These are phyloP conservation scores for Ptychodera flava DNA, from an alignment of 35 echinoderm and acorn worm species.

Conservation along the genomic window DNA sequence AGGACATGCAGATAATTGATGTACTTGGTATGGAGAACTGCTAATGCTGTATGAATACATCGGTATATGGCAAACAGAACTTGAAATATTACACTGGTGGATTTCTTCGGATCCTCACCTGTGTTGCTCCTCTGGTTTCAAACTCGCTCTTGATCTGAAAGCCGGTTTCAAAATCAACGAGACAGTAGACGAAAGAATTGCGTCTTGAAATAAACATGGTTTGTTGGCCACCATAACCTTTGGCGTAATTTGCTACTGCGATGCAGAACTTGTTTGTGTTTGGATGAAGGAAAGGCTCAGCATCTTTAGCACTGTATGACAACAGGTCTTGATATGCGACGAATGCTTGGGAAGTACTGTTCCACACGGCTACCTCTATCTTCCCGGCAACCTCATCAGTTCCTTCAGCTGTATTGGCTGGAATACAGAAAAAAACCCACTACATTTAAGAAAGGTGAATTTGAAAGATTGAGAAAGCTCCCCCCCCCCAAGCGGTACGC, in stretches of 20 bases:
- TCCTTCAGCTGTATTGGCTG: neutral
- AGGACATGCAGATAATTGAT: neutral
- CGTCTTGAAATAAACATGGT: too few relatives aligned
- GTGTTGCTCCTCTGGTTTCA: neutral
- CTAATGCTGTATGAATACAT: neutral
- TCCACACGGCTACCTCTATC: neutral
- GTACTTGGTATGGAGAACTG: neutral
- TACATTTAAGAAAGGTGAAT: neutral
- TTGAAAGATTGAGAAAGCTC: too few relatives aligned
- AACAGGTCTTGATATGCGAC: neutral
- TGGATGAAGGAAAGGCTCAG: neutral
- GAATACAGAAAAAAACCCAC: neutral
- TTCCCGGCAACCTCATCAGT: neutral
- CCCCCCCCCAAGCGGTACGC: too few relatives aligned
- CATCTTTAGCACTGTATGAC: neutral
- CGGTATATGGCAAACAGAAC: neutral
- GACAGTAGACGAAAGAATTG: neutral
- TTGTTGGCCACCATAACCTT: neutral
- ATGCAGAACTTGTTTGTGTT: neutral
- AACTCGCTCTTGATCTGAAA: neutral
- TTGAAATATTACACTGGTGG: neutral
- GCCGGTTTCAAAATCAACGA: neutral
- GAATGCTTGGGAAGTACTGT: neutral
- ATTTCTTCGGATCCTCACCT: too few relatives aligned
- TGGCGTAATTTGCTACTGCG: neutral